These are phyloP conservation scores for Argyrosomus regius DNA, from an alignment of 2,797 vertebrate genomes.

Conservation along the genomic window DNA sequence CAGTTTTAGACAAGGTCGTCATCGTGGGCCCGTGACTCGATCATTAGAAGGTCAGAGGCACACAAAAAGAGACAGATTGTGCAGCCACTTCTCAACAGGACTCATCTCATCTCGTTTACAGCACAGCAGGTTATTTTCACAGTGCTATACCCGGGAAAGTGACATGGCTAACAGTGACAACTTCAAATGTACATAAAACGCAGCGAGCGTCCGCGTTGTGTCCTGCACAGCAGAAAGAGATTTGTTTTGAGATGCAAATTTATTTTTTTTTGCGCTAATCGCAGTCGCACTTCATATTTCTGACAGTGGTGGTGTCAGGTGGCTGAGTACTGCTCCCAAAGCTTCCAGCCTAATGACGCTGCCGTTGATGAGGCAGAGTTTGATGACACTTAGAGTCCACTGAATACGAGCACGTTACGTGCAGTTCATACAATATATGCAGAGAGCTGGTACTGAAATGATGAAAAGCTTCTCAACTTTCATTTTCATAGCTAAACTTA, in stretches of 20 bases:
- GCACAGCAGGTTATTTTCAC: conserved; percentile 78
- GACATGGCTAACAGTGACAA: conserved; percentile 72
- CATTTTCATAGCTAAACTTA: conserved; percentile 1
- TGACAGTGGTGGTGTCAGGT: conserved; percentile 70
- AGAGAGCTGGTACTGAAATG: neutral
- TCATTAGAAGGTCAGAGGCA: conserved; percentile 82
- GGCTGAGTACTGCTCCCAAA: conserved; percentile 56
- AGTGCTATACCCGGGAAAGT: conserved; percentile 57
- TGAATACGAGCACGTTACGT: conserved; percentile 20
- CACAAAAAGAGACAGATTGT: conserved; percentile 72
- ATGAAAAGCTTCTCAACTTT: neutral
- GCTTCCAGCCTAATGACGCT: conserved; percentile 69
- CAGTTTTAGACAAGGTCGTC: conserved; percentile 66
- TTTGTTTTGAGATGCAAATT: conserved; percentile 73
- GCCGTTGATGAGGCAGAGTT: conserved; percentile 73
- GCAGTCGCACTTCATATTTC: conserved; percentile 47
- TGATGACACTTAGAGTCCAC: conserved; percentile 62
- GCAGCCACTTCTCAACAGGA: conserved; percentile 79
- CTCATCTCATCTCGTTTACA: conserved; percentile 83
- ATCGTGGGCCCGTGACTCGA: conserved; percentile 62
- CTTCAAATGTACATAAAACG: conserved; percentile 71
- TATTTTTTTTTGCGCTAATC: conserved; percentile 63
- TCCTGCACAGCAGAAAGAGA: conserved; percentile 20
- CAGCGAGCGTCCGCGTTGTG: conserved; percentile 33
- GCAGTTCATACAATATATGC: neutral